Percentiles rank a stretch among this genome's conserved stretches.
Evolutionary conservation across 2,113 vertebrate genomes (phyloP).

Genomic region (Trematomus loennbergii): DNA sequence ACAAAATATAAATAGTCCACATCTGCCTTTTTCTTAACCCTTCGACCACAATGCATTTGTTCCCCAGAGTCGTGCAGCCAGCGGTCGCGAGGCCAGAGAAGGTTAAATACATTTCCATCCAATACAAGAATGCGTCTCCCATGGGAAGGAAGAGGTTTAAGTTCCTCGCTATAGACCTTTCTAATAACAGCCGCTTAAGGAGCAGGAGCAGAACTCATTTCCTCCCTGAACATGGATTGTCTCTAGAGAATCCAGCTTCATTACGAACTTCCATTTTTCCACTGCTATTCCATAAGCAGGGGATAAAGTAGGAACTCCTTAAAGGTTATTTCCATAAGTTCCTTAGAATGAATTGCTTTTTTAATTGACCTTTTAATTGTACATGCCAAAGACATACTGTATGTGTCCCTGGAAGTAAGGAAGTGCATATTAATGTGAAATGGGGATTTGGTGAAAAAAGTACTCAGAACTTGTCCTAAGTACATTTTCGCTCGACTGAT

Average conservation of each 20-base stretch:
- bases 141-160: conserved; percentile 43
- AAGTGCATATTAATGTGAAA: conserved; percentile 18
- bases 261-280: conserved; percentile 33
- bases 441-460: too few species aligned
- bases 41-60: neutral
- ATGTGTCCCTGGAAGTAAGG: neutral
- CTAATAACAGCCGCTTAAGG: conserved; percentile 37
- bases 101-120: conserved; percentile 55
- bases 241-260: conserved; percentile 49
- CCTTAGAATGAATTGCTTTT: conserved; percentile 15
- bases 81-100: neutral
- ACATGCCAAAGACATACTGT: conserved; percentile 1
- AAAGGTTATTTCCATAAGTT: conserved; percentile 37
- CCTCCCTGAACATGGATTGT: conserved; percentile 33
- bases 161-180: conserved; percentile 36
- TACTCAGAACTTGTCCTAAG: too few species aligned
- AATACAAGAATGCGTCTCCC: conserved; percentile 34
- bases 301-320: conserved; percentile 27
- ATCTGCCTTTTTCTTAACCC: conserved; percentile 7
- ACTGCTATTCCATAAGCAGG: conserved; percentile 14
- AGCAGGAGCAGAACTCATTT: conserved; percentile 51
- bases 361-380: conserved; percentile 45
- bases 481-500: too few species aligned
- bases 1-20: neutral
- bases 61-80: conserved; percentile 7